These are phyloP conservation scores for Morone saxatilis DNA, from an alignment of 2,113 vertebrate species.

Conservation along the genomic window DNA sequence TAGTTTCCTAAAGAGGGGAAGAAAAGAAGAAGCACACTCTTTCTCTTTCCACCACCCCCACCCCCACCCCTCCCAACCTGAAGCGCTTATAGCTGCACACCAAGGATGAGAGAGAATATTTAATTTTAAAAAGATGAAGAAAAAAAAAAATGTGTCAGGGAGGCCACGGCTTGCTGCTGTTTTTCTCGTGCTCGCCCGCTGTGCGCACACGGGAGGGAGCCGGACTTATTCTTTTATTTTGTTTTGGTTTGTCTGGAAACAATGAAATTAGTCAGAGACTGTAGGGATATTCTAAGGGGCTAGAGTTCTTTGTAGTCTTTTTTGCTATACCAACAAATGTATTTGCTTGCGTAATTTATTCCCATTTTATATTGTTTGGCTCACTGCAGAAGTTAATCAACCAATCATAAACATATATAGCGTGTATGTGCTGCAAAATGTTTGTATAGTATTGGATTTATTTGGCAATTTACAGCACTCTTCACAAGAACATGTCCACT, in stretches of 20 bases:
- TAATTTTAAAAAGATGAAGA: conserved; percentile 75
- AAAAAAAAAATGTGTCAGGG: conserved; percentile 54
- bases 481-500: not conserved
- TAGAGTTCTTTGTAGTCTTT: conserved; percentile 42
- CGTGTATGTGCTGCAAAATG: not conserved
- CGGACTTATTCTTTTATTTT: conserved; percentile 57
- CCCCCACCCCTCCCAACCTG: conserved; percentile 54
- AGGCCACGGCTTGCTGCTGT: conserved; percentile 53
- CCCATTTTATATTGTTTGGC: conserved; percentile 27
- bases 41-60: conserved; percentile 4
- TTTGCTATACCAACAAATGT: conserved; percentile 57
- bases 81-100: conserved; percentile 74
- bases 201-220: conserved; percentile 56
- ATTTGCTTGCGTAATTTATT: conserved; percentile 64
- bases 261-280: conserved; percentile 55
- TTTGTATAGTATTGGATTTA: not conserved
- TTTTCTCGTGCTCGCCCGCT: conserved; percentile 54
- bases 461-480: conserved; percentile 18
- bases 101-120: conserved; percentile 83
- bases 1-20: conserved; percentile 75
- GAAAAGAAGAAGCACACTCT: conserved; percentile 5
- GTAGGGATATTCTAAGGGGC: conserved; percentile 23
- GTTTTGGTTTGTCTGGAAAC: conserved; percentile 63
- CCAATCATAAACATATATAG: not conserved
- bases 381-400: conserved; percentile 18